Base-by-base conservation (phyloP, 2,113 vertebrate genomes). In the Podiceps cristatus region DNA sequence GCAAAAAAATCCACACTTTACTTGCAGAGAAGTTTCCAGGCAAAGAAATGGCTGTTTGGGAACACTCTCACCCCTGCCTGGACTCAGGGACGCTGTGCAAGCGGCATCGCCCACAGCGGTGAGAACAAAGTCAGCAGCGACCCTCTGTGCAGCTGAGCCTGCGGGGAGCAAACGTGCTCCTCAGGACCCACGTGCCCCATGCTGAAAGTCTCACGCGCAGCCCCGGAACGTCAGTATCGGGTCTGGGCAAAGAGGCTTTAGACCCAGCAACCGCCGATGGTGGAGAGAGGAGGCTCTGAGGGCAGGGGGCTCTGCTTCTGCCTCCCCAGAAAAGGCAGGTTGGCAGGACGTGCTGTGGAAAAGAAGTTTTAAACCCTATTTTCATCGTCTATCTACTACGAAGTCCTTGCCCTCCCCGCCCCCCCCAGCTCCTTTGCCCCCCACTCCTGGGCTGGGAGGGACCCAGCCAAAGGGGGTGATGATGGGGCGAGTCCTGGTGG, bases 151-250 rank as follows among this genome's bases (percentile, higher is more conserved):
- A 19, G 31, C 62, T 33, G 56, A 82, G 31, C 20, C 24, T 35
- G 13, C 1, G 0, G 10, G 66, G 53, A 77, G 37, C 19, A 60
- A 40, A 20, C 37, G 37, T 37, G 37, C 16, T 17, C 16, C 49
- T 18, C 35, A 28, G 25, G 33, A 64, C 3, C 5, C 42, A 3
- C 1, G 0, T 6, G 20, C 13, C 5, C 7, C 31, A 9, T 3
- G 27, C 29, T 29, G 28, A 28, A 59, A 24, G 27, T 73, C 59
- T 33, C 7, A 3, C 17, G 59, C 2, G 2, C 16, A 31, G 33
- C 20, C 31, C 47, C 42, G 17, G 2, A 44, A 35, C 5, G 3
- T n/a, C 18, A 22, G 5, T 28, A 22, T 11, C 19, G 11, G 17
- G 4, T 13, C 11, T 27, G 8, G 42, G 35, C 45, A 35, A 29